Percentiles rank a stretch among this genome's conserved stretches.
Evolutionary conservation across 2,888 invertebrate species (phyloP).

Genomic region (Crocallis elinguaria): DNA sequence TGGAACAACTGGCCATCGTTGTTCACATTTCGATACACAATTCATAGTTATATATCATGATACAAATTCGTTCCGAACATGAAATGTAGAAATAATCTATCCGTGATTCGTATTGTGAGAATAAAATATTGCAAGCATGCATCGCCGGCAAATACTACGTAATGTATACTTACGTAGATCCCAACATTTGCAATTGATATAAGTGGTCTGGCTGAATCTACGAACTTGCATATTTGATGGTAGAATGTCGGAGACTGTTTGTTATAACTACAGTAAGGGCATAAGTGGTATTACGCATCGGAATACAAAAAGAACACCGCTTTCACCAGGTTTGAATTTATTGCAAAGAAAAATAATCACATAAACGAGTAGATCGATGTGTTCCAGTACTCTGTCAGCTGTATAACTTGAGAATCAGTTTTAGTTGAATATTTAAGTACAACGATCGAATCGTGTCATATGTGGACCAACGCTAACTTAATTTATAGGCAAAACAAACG

Average conservation of each 20-base stretch:
- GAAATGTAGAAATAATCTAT: slow-evolving; percentile 27
- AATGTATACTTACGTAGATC: slow-evolving; percentile 29
- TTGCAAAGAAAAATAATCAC: too few species aligned
- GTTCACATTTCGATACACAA: slow-evolving; percentile 3
- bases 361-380: too few species aligned
- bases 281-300: too few species aligned
- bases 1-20: background rate
- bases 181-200: slow-evolving; percentile 60
- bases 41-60: slow-evolving; percentile 12
- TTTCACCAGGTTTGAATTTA: too few species aligned
- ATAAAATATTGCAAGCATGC: slow-evolving; percentile 33
- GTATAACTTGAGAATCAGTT: too few species aligned
- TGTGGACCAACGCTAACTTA: too few species aligned
- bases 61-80: slow-evolving; percentile 22
- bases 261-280: background rate
- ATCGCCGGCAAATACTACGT: slow-evolving; percentile 33
- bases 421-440: too few species aligned
- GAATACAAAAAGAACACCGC: too few species aligned
- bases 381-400: too few species aligned
- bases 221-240: slow-evolving; percentile 64
- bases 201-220: slow-evolving; percentile 58
- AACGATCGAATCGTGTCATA: too few species aligned
- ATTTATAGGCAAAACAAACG: too few species aligned
- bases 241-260: slow-evolving; percentile 32
- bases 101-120: slow-evolving; percentile 20